Evolutionary conservation across 2,888 invertebrate genomes (phyloP).

Genomic region (Campopleginae sp.): DNA sequence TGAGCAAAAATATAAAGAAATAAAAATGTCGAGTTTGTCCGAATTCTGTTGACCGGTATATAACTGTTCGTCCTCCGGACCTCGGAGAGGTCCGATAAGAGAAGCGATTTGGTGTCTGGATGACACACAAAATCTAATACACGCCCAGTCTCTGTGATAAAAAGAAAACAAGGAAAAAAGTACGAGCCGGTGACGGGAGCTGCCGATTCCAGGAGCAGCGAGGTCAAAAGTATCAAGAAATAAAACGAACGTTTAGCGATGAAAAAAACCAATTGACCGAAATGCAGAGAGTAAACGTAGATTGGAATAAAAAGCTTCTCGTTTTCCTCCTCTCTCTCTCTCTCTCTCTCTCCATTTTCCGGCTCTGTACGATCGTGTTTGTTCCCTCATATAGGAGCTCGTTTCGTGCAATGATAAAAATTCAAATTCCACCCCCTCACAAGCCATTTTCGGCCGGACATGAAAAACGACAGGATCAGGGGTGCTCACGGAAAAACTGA

Average conservation of each 20-base stretch:
- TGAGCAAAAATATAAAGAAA: background rate
- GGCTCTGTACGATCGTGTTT: background rate
- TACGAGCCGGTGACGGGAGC: conserved; percentile 13
- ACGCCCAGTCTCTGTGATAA: background rate
- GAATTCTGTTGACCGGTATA: conserved; percentile 24
- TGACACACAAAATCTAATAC: conserved; percentile 10
- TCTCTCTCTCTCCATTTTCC: background rate
- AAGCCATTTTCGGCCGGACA: conserved; percentile 7
- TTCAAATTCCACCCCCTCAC: conserved; percentile 17
- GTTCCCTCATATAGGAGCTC: background rate
- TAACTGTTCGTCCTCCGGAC: background rate
- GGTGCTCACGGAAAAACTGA: background rate
- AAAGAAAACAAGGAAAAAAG: background rate
- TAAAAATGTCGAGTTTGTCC: background rate
- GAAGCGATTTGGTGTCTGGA: conserved; percentile 46
- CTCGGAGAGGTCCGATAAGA: conserved; percentile 33
- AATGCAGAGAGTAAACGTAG: conserved; percentile 19
- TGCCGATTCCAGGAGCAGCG: background rate
- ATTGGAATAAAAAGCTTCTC: conserved; percentile 52
- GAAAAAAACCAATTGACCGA: conserved; percentile 58
- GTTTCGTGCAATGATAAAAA: conserved; percentile 28
- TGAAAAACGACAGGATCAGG: conserved; percentile 2
- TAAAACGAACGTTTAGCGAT: conserved; percentile 35
- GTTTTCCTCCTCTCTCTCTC: background rate
- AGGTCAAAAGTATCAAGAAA: conserved; percentile 53